phyloP scores from a whole-genome alignment of 2,797 vertebrate species.

The Ceryle rudis region DNA sequence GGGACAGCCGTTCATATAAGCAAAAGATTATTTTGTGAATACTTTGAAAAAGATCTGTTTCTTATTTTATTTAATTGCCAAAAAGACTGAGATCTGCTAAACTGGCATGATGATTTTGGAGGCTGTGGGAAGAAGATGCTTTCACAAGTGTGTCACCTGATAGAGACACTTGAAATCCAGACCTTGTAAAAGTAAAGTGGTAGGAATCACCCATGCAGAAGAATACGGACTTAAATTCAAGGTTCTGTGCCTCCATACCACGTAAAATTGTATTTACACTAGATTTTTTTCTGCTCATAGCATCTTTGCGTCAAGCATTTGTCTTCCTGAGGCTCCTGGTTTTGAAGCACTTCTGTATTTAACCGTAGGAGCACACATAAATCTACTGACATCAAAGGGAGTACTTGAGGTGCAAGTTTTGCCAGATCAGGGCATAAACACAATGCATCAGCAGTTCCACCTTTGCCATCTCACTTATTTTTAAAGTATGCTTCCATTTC shows the following conservation, averaged over 20 bases:
- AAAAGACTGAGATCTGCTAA: constrained; percentile 33
- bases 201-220: background rate
- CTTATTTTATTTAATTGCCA: constrained; percentile 53
- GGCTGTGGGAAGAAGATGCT: constrained; percentile 32
- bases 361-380: background rate
- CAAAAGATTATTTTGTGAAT: constrained; percentile 50
- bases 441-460: background rate
- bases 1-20: background rate
- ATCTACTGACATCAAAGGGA: background rate
- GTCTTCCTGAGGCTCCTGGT: background rate
- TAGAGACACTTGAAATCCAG: background rate
- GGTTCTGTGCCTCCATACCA: background rate
- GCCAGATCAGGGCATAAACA: background rate
- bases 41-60: constrained; percentile 39
- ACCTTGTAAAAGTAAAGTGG: background rate
- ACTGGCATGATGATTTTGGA: constrained; percentile 49
- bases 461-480: background rate
- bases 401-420: background rate
- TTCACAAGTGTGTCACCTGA: background rate
- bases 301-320: constrained; percentile 8
- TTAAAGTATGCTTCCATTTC: background rate
- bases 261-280: constrained; percentile 17
- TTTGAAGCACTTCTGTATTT: background rate
- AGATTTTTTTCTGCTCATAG: background rate
- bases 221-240: background rate